Evolutionary conservation across 2,888 invertebrate species (phyloP).

Genomic region (Dendrolimus pini): DNA sequence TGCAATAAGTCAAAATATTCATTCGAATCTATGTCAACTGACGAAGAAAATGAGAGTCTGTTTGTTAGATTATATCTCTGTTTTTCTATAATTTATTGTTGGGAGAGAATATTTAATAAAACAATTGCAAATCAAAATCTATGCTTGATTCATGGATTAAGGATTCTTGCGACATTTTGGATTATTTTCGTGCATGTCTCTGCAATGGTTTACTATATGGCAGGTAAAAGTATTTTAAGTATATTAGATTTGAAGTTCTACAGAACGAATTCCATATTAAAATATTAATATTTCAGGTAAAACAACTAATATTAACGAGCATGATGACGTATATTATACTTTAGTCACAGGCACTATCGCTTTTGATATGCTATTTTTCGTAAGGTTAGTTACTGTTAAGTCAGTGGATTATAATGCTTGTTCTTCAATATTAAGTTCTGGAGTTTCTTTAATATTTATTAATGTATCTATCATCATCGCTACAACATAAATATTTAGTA

Average conservation of each 20-base stretch:
- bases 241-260: neutral
- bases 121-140: constrained; percentile 69
- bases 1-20: neutral
- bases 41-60: neutral
- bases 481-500: too few relatives aligned
- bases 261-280: neutral
- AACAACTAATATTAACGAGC: constrained; percentile 50
- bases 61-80: constrained; percentile 40
- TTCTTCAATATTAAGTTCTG: too few relatives aligned
- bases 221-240: constrained; percentile 48
- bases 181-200: constrained; percentile 79
- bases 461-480: too few relatives aligned
- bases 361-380: constrained; percentile 79
- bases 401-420: too few relatives aligned
- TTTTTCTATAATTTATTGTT: constrained; percentile 58
- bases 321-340: constrained; percentile 64
- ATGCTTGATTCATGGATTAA: constrained; percentile 76
- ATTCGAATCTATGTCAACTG: neutral
- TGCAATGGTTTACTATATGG: constrained; percentile 80
- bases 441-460: neutral
- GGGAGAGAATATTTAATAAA: constrained; percentile 59
- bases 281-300: constrained; percentile 48
- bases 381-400: constrained; percentile 58
- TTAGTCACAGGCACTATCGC: constrained; percentile 74
- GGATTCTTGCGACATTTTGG: constrained; percentile 80